Base-by-base conservation (phyloP, 2,888 invertebrate species). In the Melitaea athalia region DNA sequence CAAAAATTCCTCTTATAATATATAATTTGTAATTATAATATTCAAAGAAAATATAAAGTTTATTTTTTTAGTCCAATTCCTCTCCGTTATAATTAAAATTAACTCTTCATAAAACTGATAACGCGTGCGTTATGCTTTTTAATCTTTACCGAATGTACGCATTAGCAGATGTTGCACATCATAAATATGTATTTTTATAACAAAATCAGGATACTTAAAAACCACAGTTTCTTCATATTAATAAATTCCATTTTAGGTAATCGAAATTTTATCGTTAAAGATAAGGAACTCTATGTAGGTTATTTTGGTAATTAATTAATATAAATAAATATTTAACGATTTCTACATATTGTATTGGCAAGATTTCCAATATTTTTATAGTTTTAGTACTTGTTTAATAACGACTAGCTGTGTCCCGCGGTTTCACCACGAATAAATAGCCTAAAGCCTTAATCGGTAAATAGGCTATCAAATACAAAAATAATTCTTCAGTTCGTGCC, bases 241-340 rank as follows among this genome's bases (percentile, higher is more conserved):
- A 57, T 42, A 42, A 31, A 57, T 57, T 57, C 42, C 42, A n/a
- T 8, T 57, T 57, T 57, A 15, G 38, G 57, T 38, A 42, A 42
- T 57, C 15, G 15, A 57, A 5, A 38, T 57, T 38, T 57, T 57
- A 42, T 11, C 5, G 15, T 5, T 42, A 11, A 42, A 12, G 42
- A 57, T 57, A 57, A 57, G 15, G 42, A 57, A 55, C 31, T 55
- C 14, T 42, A 42, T 15, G 57, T 57, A n/a, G 57, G 57, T 38
- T 57, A 11, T 15, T 10, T 14, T 42, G 33, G 7, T 42, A 42
- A 57, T 57, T 57, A 42, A 42, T 57, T 42, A 42, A 57, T 2
- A 57, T 4, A n/a, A n/a, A 24, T 15, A 15, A 42, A 42, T 57
- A 38, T 57, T 33, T 15, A 55, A 55, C 33, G 38, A 57, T 42